Base-by-base conservation (phyloP, 1,140 invertebrate species). In the Cheumatopsyche charites region DNA sequence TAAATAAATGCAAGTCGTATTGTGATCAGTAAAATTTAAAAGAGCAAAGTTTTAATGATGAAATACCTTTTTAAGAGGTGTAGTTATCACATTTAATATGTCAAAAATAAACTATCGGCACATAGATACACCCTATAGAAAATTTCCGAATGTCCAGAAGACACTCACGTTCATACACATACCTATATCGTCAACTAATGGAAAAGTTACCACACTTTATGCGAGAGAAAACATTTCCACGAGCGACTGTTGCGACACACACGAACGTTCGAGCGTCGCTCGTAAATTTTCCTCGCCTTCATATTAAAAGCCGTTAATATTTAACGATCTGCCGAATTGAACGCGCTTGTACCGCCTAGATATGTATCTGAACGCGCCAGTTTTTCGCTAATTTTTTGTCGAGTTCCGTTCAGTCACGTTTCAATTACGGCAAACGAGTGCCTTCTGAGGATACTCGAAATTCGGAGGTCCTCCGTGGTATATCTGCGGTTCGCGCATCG, bases 201-300 rank as follows among this genome's bases (percentile, higher is more conserved):
- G 62, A 63, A 63, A 63, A 63, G 62, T 63, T 63, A n/a, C 29
- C 4, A 15, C 15, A 43, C 19, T 63, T 42, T 42, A 63, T 63
- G 15, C 11, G 42, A 43, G n/a, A 41, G 36, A 63, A 42, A 63
- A 63, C 62, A 42, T 42, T 63, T 63, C 42, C 42, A 41, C 7
- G 26, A 36, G 29, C 2, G n/a, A 9, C 15, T n/a, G 25, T 19
- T 11, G 62, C 29, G 62, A 63, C 62, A 63, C 45, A 43, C 29
- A 15, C 26, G 23, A 25, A 12, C 55, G 11, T n/a, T n/a, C n/a
- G n/a, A n/a, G n/a, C n/a, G n/a, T n/a, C 3, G 55, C 21, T 3
- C 55, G 19, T 58, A 58, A 25, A 58, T 58, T 58, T 58, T 11
- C 55, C 21, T 12, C 55, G 55, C 11, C 55, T 9, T 52, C 21